Evolutionary conservation across 2,797 vertebrate species (phyloP).

Genomic region (Poecilia wingei): DNA sequence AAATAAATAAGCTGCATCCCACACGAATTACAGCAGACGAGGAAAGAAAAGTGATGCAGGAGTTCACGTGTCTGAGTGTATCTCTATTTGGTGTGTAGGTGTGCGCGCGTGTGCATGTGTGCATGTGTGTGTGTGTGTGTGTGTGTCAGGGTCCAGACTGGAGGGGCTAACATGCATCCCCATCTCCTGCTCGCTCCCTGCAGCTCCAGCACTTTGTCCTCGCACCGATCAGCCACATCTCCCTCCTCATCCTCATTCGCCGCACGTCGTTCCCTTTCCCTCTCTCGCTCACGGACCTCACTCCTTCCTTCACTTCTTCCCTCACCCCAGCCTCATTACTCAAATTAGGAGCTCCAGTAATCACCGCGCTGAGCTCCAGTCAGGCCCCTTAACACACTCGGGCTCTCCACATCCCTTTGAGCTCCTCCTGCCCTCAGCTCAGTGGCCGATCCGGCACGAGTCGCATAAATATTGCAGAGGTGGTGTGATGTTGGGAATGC

Average conservation of each 20-base stretch:
- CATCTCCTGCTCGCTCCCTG: conserved; percentile 34
- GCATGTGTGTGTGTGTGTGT: conserved; percentile 2
- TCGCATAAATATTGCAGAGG: conserved; percentile 75
- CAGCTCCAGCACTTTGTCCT: conserved; percentile 55
- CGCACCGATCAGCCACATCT: conserved; percentile 42
- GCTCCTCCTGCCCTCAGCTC: conserved; percentile 68
- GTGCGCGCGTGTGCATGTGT: neutral
- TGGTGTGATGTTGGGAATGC: conserved; percentile 62
- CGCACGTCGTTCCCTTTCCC: conserved; percentile 48
- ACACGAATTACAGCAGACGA: conserved; percentile 59
- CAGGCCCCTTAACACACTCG: conserved; percentile 57
- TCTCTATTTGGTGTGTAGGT: conserved; percentile 18
- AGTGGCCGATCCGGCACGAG: conserved; percentile 56
- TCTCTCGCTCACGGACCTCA: conserved; percentile 59
- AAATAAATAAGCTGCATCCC: conserved; percentile 54
- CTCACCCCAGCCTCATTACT: conserved; percentile 77
- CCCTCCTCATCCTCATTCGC: conserved; percentile 60
- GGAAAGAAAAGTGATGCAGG: conserved; percentile 42
- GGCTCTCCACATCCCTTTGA: conserved; percentile 67
- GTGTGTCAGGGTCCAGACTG: conserved; percentile 30
- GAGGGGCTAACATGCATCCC: conserved; percentile 34
- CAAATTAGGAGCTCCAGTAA: conserved; percentile 79
- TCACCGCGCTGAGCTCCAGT: conserved; percentile 67
- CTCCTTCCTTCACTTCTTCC: conserved; percentile 71
- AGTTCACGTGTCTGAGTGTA: conserved; percentile 45